These are phyloP conservation scores for Recurvirostra avosetta DNA, from an alignment of 2,113 vertebrate species.

Conservation along the genomic window DNA sequence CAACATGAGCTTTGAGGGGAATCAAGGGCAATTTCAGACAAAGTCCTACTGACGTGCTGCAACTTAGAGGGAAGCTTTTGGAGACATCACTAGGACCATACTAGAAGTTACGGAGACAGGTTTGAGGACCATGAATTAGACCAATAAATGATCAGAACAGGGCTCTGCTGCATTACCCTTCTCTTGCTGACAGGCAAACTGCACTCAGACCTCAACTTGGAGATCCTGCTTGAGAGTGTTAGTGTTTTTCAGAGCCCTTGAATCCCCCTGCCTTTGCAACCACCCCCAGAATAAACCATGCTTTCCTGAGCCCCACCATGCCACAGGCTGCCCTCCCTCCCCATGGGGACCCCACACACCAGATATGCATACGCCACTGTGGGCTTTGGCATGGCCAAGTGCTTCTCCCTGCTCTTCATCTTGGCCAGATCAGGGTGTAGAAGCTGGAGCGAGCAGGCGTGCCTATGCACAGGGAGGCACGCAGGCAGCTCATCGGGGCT, in stretches of 20 bases:
- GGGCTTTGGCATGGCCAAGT: background rate
- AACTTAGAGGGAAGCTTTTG: background rate
- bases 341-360: accelerated
- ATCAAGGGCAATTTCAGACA: background rate
- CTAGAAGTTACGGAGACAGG: background rate
- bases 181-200: background rate
- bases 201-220: background rate
- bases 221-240: background rate
- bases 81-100: background rate
- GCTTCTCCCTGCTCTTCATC: background rate
- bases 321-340: background rate
- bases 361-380: background rate
- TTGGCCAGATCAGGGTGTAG: background rate
- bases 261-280: background rate
- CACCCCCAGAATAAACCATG: background rate
- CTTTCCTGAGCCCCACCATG: background rate
- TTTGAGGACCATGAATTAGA: background rate
- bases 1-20: background rate
- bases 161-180: background rate
- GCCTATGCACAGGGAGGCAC: accelerated
- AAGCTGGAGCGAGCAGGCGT: background rate
- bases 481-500: background rate
- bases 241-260: background rate
- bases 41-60: background rate
- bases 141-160: background rate